Conservation (phyloP, 1,140 invertebrate species). For the Andrena cerasifolii region DNA sequence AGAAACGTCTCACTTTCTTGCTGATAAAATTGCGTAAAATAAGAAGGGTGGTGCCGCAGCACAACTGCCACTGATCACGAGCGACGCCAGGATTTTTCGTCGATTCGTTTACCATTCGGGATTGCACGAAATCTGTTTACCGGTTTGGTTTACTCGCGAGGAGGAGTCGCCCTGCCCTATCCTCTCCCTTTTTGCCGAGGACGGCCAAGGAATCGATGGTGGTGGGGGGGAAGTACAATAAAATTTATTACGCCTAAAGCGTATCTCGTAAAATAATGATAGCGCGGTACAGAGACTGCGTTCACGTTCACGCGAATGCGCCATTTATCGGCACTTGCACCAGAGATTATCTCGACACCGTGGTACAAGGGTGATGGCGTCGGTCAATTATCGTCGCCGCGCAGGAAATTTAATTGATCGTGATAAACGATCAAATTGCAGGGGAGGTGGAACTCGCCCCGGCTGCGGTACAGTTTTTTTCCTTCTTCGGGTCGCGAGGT, state of each 20-base stretch:
- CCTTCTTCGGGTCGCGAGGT: slow-evolving; percentile 4
- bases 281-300: slow-evolving; percentile 60
- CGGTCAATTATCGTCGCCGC: slow-evolving; percentile 67
- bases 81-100: slow-evolving; percentile 32
- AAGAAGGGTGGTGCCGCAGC: neutral
- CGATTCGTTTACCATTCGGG: slow-evolving; percentile 44
- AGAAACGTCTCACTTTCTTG: too few species aligned
- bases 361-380: slow-evolving; percentile 66
- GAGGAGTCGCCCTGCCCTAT: neutral
- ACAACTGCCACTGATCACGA: neutral
- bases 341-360: slow-evolving; percentile 63
- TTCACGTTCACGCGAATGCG: slow-evolving; percentile 65
- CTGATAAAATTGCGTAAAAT: slow-evolving; percentile 5
- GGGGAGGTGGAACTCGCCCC: slow-evolving; percentile 22
- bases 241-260: slow-evolving; percentile 67
- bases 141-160: slow-evolving; percentile 38
- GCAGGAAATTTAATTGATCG: slow-evolving; percentile 70
- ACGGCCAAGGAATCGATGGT: slow-evolving; percentile 30
- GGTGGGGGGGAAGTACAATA: slow-evolving; percentile 45
- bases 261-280: slow-evolving; percentile 70
- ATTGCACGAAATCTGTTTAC: slow-evolving; percentile 52
- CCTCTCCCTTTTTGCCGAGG: slow-evolving; percentile 1
- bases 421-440: slow-evolving; percentile 69
- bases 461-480: neutral
- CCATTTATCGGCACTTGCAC: slow-evolving; percentile 68